phyloP scores from a whole-genome alignment of 2,113 vertebrate species.

The Plotosus lineatus region DNA sequence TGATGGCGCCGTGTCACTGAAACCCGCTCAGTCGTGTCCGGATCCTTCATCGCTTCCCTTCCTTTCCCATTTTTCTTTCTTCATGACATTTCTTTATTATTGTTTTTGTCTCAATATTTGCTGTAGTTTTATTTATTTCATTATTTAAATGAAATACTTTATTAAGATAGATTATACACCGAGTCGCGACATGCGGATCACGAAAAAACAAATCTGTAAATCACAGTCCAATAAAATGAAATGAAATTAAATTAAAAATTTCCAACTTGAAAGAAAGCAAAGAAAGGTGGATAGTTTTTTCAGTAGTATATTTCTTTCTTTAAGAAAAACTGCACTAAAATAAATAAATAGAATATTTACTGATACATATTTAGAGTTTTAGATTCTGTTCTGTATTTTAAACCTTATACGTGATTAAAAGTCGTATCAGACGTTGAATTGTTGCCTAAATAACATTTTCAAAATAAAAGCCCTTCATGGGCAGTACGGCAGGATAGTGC shows the following conservation, averaged over 20 bases:
- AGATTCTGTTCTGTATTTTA: background rate
- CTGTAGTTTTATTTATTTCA: background rate
- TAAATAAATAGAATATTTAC: background rate
- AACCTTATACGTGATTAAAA: background rate
- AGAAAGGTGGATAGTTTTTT: background rate
- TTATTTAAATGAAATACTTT: slow-evolving; percentile 44
- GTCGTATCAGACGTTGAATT: background rate
- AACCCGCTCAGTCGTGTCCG: slow-evolving; percentile 65
- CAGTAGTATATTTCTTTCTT: background rate
- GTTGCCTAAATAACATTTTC: too few species aligned
- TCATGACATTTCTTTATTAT: background rate
- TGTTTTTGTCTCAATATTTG: background rate
- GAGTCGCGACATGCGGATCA: background rate
- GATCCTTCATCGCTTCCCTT: slow-evolving; percentile 62
- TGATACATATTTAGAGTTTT: background rate
- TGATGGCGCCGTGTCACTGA: slow-evolving; percentile 56
- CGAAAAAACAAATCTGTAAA: background rate
- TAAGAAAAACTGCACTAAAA: background rate
- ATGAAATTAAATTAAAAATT: background rate
- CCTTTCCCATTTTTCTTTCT: background rate
- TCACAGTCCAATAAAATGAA: background rate
- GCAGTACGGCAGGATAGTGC: too few species aligned
- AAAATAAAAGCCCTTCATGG: too few species aligned
- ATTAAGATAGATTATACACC: slow-evolving; percentile 2
- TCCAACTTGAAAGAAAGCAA: too few species aligned